phyloP scores from a whole-genome alignment of 2,113 vertebrate species.

The Chionodraco myersi region DNA sequence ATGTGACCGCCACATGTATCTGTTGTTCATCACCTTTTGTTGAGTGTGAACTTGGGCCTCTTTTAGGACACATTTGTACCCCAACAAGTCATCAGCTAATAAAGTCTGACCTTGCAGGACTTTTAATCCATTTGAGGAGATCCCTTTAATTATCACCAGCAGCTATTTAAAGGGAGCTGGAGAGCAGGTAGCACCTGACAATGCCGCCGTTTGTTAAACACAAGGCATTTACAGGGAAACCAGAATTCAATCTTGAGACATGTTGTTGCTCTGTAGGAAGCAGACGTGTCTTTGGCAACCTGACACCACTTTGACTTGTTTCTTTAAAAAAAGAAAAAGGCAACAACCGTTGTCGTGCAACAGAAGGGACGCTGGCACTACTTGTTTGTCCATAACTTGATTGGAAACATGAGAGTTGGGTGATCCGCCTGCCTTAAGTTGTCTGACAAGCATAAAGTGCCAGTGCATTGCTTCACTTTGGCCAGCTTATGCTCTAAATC shows the following conservation, averaged over 20 bases:
- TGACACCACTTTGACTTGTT: conserved; percentile 31
- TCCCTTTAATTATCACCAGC: not conserved
- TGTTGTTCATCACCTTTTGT: not conserved
- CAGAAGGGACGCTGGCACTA: conserved; percentile 16
- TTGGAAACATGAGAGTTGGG: conserved; percentile 33
- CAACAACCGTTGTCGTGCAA: conserved; percentile 52
- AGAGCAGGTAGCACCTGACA: not conserved
- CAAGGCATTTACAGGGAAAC: not conserved
- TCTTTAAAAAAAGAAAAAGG: not conserved
- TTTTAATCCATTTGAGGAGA: conserved; percentile 33
- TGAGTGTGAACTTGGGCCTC: not conserved
- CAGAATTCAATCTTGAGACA: conserved; percentile 20
- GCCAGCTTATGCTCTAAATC: conserved; percentile 22
- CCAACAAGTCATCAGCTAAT: not conserved
- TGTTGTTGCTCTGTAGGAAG: not conserved
- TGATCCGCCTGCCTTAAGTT: not conserved
- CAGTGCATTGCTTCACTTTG: not conserved
- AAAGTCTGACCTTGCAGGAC: conserved; percentile 10
- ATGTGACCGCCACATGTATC: not conserved
- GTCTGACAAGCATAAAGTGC: not conserved
- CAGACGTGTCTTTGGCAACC: conserved; percentile 25
- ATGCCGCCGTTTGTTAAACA: not conserved
- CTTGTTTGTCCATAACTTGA: conserved; percentile 12
- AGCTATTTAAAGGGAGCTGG: conserved; percentile 15
- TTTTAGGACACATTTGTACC: conserved; percentile 7